These are phyloP conservation scores for Myripristis murdjan DNA, from an alignment of 2,797 vertebrate species.

Conservation along the genomic window DNA sequence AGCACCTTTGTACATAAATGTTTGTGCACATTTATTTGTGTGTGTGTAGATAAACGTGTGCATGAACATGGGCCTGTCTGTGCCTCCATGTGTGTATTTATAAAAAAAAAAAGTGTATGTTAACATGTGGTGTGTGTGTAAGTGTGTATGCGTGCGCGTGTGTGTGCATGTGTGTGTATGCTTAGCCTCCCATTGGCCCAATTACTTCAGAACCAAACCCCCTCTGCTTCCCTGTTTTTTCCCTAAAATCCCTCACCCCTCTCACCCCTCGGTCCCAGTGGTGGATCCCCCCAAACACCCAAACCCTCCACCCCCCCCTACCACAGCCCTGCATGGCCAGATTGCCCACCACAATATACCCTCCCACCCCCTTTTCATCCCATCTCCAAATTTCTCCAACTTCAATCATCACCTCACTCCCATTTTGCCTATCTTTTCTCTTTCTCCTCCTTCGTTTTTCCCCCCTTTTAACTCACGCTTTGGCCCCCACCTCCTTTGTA, in stretches of 20 bases:
- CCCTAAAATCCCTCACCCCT: constrained; percentile 79
- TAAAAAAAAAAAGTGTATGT: constrained; percentile 13
- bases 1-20: background rate
- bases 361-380: constrained; percentile 38
- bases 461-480: constrained; percentile 62
- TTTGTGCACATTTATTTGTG: background rate
- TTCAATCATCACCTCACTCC: constrained; percentile 48
- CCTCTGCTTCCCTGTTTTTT: constrained; percentile 66
- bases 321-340: constrained; percentile 45
- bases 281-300: constrained; percentile 59
- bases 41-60: constrained; percentile 36
- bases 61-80: constrained; percentile 33
- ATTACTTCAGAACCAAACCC: constrained; percentile 83
- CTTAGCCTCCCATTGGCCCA: constrained; percentile 85
- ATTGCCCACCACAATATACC: constrained; percentile 71
- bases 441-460: constrained; percentile 68
- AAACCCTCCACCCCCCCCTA: constrained; percentile 27
- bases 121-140: constrained; percentile 14
- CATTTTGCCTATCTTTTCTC: constrained; percentile 44
- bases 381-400: constrained; percentile 55
- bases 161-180: constrained; percentile 51
- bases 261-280: constrained; percentile 77
- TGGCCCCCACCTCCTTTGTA: constrained; percentile 33
- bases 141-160: constrained; percentile 13
- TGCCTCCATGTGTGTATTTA: constrained; percentile 10